phyloP scores from a whole-genome alignment of 2,113 vertebrate species.

The Xyrauchen texanus region DNA sequence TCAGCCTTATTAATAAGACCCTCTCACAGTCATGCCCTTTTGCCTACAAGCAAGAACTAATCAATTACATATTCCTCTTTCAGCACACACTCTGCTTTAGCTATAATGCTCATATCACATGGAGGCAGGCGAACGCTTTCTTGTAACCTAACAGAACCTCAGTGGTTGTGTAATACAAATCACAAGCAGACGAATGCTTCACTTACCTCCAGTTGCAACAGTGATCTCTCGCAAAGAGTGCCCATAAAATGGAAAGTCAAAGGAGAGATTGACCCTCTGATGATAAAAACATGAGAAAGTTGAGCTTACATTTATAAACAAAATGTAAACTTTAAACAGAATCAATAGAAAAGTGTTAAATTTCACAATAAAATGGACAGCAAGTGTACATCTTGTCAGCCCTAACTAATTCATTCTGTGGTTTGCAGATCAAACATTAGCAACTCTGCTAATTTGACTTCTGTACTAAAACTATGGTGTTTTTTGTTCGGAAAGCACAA shows the following conservation, averaged over 20 bases:
- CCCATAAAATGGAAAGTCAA: conserved; percentile 90
- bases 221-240: conserved; percentile 89
- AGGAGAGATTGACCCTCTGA: conserved; percentile 90
- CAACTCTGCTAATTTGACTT: too few species aligned
- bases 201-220: conserved; percentile 90
- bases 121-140: conserved; percentile 3
- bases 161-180: neutral
- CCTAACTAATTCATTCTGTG: too few species aligned
- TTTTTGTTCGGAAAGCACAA: too few species aligned
- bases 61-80: conserved; percentile 27
- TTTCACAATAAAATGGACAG: too few species aligned
- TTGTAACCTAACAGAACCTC: neutral
- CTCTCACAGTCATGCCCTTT: conserved; percentile 11
- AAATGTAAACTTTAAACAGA: too few species aligned
- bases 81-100: neutral
- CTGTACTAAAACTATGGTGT: too few species aligned
- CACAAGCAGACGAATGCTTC: conserved; percentile 14
- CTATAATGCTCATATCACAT: neutral
- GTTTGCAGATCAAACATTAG: too few species aligned
- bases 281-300: conserved; percentile 29
- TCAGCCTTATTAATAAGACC: conserved; percentile 14
- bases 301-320: too few species aligned
- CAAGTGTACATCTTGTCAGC: too few species aligned
- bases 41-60: conserved; percentile 41
- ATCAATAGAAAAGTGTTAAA: too few species aligned